These are phyloP conservation scores for Dastarcus helophoroides DNA, from an alignment of 2,888 invertebrate genomes.

Conservation along the genomic window DNA sequence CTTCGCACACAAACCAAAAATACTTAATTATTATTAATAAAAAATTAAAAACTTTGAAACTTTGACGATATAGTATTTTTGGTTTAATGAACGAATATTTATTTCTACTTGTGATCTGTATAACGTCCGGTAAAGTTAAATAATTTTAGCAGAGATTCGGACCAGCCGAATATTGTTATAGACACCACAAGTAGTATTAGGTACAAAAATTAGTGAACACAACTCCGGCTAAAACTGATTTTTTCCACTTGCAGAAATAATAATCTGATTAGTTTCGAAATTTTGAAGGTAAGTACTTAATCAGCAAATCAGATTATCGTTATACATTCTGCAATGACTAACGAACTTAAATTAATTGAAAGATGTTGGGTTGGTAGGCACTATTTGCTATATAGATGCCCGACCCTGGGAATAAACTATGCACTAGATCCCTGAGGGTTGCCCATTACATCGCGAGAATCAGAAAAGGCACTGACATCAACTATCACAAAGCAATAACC, in stretches of 20 bases:
- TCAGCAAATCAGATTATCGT: too few species aligned
- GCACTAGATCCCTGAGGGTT: constrained; percentile 28
- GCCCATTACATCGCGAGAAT: constrained; percentile 23
- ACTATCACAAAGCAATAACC: constrained; percentile 22
- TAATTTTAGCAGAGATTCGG: constrained; percentile 20
- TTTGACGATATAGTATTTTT: constrained; percentile 22
- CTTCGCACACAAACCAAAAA: neutral
- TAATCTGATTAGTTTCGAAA: too few species aligned
- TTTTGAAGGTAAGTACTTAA: constrained; percentile 20
- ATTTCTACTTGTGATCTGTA: constrained; percentile 33
- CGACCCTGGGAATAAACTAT: constrained; percentile 18
- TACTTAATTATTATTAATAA: neutral
- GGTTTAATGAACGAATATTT: constrained; percentile 28
- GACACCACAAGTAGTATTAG: constrained; percentile 34
- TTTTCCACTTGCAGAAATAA: constrained; percentile 22
- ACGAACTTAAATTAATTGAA: too few species aligned
- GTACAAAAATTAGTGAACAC: constrained; percentile 37
- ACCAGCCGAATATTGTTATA: constrained; percentile 32
- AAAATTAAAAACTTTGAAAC: constrained; percentile 6
- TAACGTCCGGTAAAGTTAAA: constrained; percentile 21
- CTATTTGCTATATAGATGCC: constrained; percentile 23
- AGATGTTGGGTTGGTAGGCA: constrained; percentile 21
- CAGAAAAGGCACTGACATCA: constrained; percentile 25
- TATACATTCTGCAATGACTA: constrained; percentile 11
- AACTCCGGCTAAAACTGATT: constrained; percentile 32